Evolutionary conservation across 2,113 vertebrate genomes (phyloP), one percentile per base, ranked within the genome.

Genomic region (Percopsis transmontana): DNA sequence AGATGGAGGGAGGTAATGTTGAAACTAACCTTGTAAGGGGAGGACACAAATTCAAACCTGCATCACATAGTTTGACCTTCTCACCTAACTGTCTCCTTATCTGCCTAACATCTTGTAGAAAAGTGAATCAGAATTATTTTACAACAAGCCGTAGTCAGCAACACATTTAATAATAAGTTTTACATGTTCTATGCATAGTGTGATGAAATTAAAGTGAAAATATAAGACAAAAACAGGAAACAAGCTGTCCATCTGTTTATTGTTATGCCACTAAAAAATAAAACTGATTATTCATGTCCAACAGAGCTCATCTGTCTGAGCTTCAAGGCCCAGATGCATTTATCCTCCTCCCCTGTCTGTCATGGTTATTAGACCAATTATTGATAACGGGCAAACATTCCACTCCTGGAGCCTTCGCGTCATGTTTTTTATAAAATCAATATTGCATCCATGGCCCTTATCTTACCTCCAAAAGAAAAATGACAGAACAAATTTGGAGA

Each of bases 361-460:
- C 90, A 90, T 86, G 89, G 85, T 86, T 91, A 92, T 91, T 91
- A 92, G 70, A 88, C 76, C 87, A 89, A 92, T 92, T 92, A 92
- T 89, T 54, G 84, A 90, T 87, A 90, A 82, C 82, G 85, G 73
- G 62, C 77, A 74, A 89, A 85, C 79, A 88, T 85, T 85, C 84
- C 75, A 87, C 83, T 89, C 84, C 78, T 86, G 80, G 65, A 71
- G 83, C 70, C 71, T 81, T 71, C 58, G 80, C 80, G 71, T 79
- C 62, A 70, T 85, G 84, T 90, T 86, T 88, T 77, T 82, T 78
- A 78, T 74, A 82, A 82, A 89, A 91, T 92, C 89, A 88, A 91
- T 92, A 90, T 50, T 58, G 44, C 47, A 20, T 82, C 83, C 72
- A 63, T 63, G 79, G 76, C 76, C 38, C 77, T 88, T 79, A 75